Conservation (phyloP, 2,888 invertebrate genomes). For the Dendrolimus pini region DNA sequence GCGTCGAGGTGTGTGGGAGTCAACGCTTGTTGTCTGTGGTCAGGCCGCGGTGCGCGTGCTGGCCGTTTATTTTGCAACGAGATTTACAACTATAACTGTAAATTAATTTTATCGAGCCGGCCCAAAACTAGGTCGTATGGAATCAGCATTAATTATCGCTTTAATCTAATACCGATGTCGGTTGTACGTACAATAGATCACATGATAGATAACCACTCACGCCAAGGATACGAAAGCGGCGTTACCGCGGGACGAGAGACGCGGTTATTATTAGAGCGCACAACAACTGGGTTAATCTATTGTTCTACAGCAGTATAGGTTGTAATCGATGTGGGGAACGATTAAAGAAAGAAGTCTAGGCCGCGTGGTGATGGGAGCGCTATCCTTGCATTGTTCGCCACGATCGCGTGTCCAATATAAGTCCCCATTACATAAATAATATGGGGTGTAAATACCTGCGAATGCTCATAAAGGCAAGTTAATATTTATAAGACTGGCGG, state of each 20-base stretch:
- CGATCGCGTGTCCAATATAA: slow-evolving; percentile 68
- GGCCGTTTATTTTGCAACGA: slow-evolving; percentile 71
- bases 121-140: slow-evolving; percentile 74
- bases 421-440: slow-evolving; percentile 73
- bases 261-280: slow-evolving; percentile 42
- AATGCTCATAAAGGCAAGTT: slow-evolving; percentile 42
- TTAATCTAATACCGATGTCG: slow-evolving; percentile 72
- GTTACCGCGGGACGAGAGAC: slow-evolving; percentile 30
- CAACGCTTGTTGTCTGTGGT: slow-evolving; percentile 64
- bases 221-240: slow-evolving; percentile 66
- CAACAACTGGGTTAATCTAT: slow-evolving; percentile 64
- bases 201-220: slow-evolving; percentile 68
- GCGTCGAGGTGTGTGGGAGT: slow-evolving; percentile 50
- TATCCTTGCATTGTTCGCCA: slow-evolving; percentile 72
- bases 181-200: slow-evolving; percentile 71
- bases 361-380: slow-evolving; percentile 39
- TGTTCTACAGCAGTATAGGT: slow-evolving; percentile 58
- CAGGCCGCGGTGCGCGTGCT: slow-evolving; percentile 58
- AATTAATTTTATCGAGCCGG: slow-evolving; percentile 72
- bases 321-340: slow-evolving; percentile 55
- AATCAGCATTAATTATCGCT: slow-evolving; percentile 76
- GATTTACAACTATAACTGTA: slow-evolving; percentile 75
- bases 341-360: slow-evolving; percentile 73
- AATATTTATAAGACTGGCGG: slow-evolving; percentile 48
- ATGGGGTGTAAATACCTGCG: slow-evolving; percentile 50